Evolutionary conservation across 2,797 vertebrate species (phyloP).

Genomic region (Sandelia bainsii): DNA sequence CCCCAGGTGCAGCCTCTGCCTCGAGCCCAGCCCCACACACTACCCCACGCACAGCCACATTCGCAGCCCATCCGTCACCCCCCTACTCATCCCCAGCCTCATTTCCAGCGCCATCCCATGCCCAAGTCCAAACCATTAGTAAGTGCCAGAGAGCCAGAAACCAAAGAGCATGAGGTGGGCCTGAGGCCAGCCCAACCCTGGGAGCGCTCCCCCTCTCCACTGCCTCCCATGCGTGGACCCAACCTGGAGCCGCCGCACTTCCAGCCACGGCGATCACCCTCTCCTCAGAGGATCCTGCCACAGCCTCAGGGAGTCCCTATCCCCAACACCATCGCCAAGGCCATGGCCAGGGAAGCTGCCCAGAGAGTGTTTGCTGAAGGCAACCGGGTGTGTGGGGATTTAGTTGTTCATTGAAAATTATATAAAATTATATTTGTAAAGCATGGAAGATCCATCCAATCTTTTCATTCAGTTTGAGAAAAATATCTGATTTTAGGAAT

Average conservation of each 20-base stretch:
- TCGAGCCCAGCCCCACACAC: slow-evolving; percentile 78
- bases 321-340: slow-evolving; percentile 93
- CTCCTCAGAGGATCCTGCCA: slow-evolving; percentile 95
- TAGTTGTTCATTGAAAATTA: background rate
- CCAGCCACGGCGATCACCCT: slow-evolving; percentile 89
- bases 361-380: slow-evolving; percentile 92
- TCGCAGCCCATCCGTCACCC: slow-evolving; percentile 83
- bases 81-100: slow-evolving; percentile 83
- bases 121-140: slow-evolving; percentile 91
- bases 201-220: slow-evolving; percentile 87
- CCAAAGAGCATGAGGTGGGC: slow-evolving; percentile 93
- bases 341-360: slow-evolving; percentile 96
- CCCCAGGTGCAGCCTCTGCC: slow-evolving; percentile 82
- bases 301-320: slow-evolving; percentile 95
- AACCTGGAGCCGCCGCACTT: slow-evolving; percentile 89
- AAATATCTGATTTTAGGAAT: background rate
- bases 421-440: background rate
- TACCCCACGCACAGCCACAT: slow-evolving; percentile 86
- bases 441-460: background rate
- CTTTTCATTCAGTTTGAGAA: background rate
- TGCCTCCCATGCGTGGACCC: slow-evolving; percentile 81
- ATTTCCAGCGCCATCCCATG: slow-evolving; percentile 85
- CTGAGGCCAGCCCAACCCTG: slow-evolving; percentile 86
- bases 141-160: slow-evolving; percentile 93
- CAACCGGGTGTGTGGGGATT: slow-evolving; percentile 83